A percentile compares a stretch with the other conserved stretches of the same genome.
Conservation (phyloP, 2,113 vertebrate genomes). For the human (Homo sapiens) region DNA sequence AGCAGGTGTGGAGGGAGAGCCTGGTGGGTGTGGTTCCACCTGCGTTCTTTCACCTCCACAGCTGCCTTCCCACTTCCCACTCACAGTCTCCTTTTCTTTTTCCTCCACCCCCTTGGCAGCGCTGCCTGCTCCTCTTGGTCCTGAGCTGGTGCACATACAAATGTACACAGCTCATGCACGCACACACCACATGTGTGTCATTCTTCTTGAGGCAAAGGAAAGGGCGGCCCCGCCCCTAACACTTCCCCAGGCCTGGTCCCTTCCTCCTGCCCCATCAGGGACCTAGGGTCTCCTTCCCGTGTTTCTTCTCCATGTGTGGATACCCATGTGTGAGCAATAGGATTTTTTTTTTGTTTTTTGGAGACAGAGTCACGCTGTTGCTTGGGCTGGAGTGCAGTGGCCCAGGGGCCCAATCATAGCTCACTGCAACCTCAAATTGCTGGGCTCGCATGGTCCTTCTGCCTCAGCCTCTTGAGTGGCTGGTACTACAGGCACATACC, state of each 20-base stretch:
- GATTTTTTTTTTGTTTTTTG: too few relatives aligned
- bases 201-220: background rate
- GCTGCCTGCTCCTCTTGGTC: background rate
- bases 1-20: background rate
- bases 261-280: background rate
- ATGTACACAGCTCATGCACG: too few relatives aligned
- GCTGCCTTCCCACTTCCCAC: background rate
- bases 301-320: background rate
- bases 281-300: background rate
- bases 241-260: background rate
- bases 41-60: background rate
- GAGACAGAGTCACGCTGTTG: too few relatives aligned
- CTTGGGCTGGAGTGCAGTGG: too few relatives aligned
- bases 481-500: too few relatives aligned
- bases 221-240: background rate
- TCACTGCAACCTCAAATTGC: too few relatives aligned
- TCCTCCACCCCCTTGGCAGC: background rate
- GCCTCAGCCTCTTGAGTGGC: too few relatives aligned
- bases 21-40: accelerated
- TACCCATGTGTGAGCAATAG: accelerated
- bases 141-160: background rate
- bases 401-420: too few relatives aligned
- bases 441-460: too few relatives aligned
- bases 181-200: background rate
- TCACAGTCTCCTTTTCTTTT: background rate